Base-by-base conservation (phyloP, 2,797 vertebrate genomes). In the Coracias cyanogaster region DNA sequence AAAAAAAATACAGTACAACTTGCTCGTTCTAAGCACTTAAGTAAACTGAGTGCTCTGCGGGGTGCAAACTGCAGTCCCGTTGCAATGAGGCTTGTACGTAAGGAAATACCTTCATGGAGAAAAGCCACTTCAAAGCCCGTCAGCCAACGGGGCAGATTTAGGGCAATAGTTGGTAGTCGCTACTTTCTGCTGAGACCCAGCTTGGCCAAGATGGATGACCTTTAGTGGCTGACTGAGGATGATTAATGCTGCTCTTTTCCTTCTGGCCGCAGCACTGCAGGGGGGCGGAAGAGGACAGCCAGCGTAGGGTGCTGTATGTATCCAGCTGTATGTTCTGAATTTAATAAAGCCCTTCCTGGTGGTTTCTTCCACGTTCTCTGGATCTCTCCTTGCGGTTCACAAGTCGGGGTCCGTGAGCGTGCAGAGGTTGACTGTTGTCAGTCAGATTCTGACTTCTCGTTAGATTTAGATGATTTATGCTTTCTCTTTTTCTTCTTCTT, bases 401-500 rank as follows among this genome's bases (percentile, higher is more conserved):
- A 71, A 48, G 82, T 14, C 64, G 48, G 66, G 70, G 71, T 80
- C 76, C 83, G 43, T 29, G 20, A 89, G 19, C 51, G 9, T 1
- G 22, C 26, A 86, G 61, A 18, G 83, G 65, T 35, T 58, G 46
- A 58, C 54, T 69, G 15, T 86, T 62, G 26, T 99, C 97, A 99
- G 71, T 99, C 98, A 20, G 98, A 98, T 79, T 98, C 98, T 0
- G 98, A 98, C 88, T 96, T 97, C 88, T 98, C 98, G 12, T 98
- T 98, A 17, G 97, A 98, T 97, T 98, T 99, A 90, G 98, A 98
- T 37, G 98, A 98, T 93, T 99, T 99, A 90, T 85, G 98, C 97
- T 99, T 99, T 77, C 95, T 97, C 97, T 98, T 98, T 78, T 98
- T 99, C 45, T 97, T 98, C 96, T 98, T 99, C 89, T 98, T 99